Conservation (phyloP, 1,140 invertebrate species). For the Anastrepha ludens region DNA sequence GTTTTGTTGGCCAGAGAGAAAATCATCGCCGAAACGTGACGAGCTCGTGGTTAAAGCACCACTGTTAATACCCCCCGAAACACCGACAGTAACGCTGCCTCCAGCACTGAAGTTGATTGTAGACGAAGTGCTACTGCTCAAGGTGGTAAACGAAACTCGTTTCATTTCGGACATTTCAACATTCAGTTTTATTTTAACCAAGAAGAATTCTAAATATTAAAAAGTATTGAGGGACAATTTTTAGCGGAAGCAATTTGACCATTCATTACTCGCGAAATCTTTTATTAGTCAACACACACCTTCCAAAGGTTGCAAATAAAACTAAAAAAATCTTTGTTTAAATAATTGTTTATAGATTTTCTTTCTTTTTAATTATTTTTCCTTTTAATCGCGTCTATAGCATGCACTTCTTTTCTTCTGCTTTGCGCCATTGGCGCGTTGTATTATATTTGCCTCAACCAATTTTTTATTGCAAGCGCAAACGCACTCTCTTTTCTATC, state of each 20-base stretch:
- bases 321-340: not conserved
- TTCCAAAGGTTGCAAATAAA: not conserved
- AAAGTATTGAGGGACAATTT: not conserved
- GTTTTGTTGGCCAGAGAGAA: constrained; percentile 54
- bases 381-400: not conserved
- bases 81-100: not conserved
- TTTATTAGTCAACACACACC: not conserved
- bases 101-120: constrained; percentile 49
- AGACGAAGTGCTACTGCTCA: constrained; percentile 59
- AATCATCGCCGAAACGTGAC: constrained; percentile 63
- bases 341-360: not conserved
- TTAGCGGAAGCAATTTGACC: not conserved
- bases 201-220: not conserved
- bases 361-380: not conserved
- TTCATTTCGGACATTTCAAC: constrained; percentile 66
- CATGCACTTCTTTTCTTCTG: constrained; percentile 13
- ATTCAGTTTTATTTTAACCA: constrained; percentile 13
- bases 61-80: not conserved
- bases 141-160: constrained; percentile 67
- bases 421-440: constrained; percentile 38
- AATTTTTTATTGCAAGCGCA: not conserved
- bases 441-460: not conserved
- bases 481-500: not conserved
- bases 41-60: constrained; percentile 6
- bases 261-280: not conserved